A percentile compares a stretch with the other conserved stretches of the same genome.
These are phyloP conservation scores for Temnothorax unifasciatus DNA, from an alignment of 2,888 invertebrate species.

Conservation along the genomic window DNA sequence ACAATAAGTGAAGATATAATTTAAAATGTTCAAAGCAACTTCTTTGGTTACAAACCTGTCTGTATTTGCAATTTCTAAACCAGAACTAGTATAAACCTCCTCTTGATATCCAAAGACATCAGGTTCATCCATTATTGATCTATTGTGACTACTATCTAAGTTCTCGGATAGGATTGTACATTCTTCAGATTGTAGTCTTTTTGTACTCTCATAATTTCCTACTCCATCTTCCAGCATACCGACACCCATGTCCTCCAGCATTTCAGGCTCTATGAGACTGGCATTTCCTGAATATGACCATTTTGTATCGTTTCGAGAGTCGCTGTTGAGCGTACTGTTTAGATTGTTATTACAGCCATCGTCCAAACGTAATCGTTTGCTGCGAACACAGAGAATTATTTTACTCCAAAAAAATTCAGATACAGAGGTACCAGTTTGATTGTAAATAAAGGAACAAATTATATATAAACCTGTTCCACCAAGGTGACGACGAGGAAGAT, in stretches of 20 bases:
- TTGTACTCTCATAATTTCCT: slow-evolving; percentile 82
- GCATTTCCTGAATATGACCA: slow-evolving; percentile 83
- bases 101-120: slow-evolving; percentile 73
- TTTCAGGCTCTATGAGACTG: slow-evolving; percentile 86
- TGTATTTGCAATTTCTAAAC: slow-evolving; percentile 68
- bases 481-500: slow-evolving; percentile 63
- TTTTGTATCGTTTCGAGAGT: slow-evolving; percentile 75
- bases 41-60: slow-evolving; percentile 76
- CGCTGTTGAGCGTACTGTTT: slow-evolving; percentile 76
- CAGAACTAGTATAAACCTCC: slow-evolving; percentile 70
- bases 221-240: slow-evolving; percentile 88
- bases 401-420: background rate
- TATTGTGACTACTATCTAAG: slow-evolving; percentile 71
- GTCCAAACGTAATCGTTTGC: slow-evolving; percentile 82
- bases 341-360: slow-evolving; percentile 84
- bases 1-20: background rate
- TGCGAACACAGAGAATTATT: slow-evolving; percentile 60
- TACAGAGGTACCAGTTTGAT: background rate
- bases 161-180: slow-evolving; percentile 77
- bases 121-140: slow-evolving; percentile 65
- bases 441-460: background rate
- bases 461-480: slow-evolving; percentile 76
- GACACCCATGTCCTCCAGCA: slow-evolving; percentile 89
- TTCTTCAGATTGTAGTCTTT: slow-evolving; percentile 82
- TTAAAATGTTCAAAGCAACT: background rate